Conservation (phyloP, 35 echinoderm and acorn worm genomes). For the Ophiothrix spiculata region DNA sequence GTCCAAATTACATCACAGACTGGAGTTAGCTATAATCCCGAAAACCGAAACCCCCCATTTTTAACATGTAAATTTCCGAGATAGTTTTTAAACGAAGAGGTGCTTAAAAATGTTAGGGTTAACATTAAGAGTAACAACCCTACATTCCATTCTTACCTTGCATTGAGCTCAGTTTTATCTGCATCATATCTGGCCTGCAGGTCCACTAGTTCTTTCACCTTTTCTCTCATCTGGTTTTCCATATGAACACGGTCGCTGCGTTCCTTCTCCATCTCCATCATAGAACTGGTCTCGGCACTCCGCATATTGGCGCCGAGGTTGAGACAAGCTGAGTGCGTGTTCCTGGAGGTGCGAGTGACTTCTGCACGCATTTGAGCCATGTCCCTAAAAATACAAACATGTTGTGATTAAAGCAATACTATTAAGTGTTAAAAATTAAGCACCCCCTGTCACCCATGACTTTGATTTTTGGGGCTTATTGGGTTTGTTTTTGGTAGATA, state of each 20-base stretch:
- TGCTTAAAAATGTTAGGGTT: too few relatives aligned
- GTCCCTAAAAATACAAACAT: conserved; percentile 78
- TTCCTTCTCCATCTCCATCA: conserved; percentile 67
- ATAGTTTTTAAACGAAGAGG: too few relatives aligned
- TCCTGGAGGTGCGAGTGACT: conserved; percentile 65
- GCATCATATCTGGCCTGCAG: conserved; percentile 76
- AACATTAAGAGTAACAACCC: too few relatives aligned
- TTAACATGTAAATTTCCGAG: too few relatives aligned
- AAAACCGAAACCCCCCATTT: too few relatives aligned
- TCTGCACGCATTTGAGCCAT: conserved; percentile 79
- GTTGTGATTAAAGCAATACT: too few relatives aligned
- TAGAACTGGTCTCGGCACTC: conserved; percentile 33
- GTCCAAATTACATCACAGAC: too few relatives aligned
- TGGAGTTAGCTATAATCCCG: too few relatives aligned
- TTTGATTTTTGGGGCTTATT: too few relatives aligned
- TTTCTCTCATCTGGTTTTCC: conserved; percentile 85
- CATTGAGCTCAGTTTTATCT: conserved; percentile 68
- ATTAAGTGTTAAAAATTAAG: too few relatives aligned
- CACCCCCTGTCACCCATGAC: too few relatives aligned
- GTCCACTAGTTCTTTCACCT: conserved; percentile 82
- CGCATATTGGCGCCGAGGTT: conserved; percentile 63
- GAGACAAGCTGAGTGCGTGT: conserved; percentile 78
- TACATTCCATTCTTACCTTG: conserved; percentile 46
- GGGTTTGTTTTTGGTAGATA: too few relatives aligned
- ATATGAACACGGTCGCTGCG: conserved; percentile 58